Percentiles rank a stretch among this genome's conserved stretches.
These are phyloP conservation scores for Ceratitis capitata DNA, from an alignment of 1,140 invertebrate species.

Conservation along the genomic window DNA sequence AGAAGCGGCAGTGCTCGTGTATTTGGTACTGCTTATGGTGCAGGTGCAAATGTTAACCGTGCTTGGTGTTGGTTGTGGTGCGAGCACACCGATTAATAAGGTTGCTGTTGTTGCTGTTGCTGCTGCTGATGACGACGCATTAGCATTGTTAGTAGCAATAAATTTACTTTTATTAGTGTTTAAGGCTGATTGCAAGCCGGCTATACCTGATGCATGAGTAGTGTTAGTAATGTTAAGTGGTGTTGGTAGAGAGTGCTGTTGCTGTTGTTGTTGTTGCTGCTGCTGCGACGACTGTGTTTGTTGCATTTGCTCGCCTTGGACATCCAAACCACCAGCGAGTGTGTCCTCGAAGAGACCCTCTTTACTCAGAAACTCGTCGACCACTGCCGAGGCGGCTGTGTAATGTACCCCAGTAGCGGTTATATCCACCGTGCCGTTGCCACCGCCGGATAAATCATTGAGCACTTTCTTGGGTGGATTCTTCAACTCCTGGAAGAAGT, in stretches of 20 bases:
- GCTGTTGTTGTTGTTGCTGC: not conserved
- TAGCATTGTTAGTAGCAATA: too few species aligned
- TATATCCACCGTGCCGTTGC: constrained; percentile 16
- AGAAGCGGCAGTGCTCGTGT: constrained; percentile 46
- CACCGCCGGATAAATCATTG: constrained; percentile 74
- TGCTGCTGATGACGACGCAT: constrained; percentile 19
- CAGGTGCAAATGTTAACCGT: constrained; percentile 59
- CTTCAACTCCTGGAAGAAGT: constrained; percentile 93
- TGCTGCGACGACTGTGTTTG: constrained; percentile 41
- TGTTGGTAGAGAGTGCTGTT: not conserved
- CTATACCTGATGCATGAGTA: constrained; percentile 14
- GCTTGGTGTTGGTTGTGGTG: constrained; percentile 46
- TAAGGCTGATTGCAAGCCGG: constrained; percentile 32
- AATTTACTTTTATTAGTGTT: constrained; percentile 3
- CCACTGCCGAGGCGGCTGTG: constrained; percentile 39
- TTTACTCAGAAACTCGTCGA: constrained; percentile 52
- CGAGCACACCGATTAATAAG: constrained; percentile 42
- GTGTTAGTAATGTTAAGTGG: constrained; percentile 29
- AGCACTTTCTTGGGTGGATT: constrained; percentile 90
- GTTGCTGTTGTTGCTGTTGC: constrained; percentile 39
- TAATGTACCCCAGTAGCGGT: constrained; percentile 14
- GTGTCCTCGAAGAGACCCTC: constrained; percentile 53
- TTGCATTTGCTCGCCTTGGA: not conserved
- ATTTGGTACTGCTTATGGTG: constrained; percentile 47
- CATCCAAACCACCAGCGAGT: not conserved